A percentile compares a stretch with the other conserved stretches of the same genome.
These are phyloP conservation scores for Drosophila kikkawai DNA, from an alignment of 1,140 invertebrate species.

Conservation along the genomic window DNA sequence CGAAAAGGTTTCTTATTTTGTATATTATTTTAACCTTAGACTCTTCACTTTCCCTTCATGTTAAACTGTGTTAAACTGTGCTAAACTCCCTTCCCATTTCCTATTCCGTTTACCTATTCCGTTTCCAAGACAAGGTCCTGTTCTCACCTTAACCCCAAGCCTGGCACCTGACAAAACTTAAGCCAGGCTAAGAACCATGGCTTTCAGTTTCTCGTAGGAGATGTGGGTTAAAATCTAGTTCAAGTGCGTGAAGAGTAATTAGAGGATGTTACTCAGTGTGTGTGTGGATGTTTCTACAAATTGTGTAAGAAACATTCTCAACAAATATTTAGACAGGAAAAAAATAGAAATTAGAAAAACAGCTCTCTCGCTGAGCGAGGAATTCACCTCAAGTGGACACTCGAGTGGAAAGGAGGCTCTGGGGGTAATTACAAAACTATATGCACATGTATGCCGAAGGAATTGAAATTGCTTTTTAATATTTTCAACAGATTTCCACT, in stretches of 20 bases:
- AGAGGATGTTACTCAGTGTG: constrained; percentile 32
- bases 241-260: constrained; percentile 78
- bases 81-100: background rate
- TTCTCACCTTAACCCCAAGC: constrained; percentile 32
- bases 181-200: constrained; percentile 1
- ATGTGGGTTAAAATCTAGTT: constrained; percentile 60
- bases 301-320: constrained; percentile 29
- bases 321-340: constrained; percentile 67
- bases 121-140: constrained; percentile 49
- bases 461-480: constrained; percentile 75
- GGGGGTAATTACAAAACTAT: constrained; percentile 63
- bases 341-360: constrained; percentile 14
- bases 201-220: background rate
- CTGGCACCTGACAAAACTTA: constrained; percentile 10
- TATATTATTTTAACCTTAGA: background rate
- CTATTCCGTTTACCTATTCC: background rate
- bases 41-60: background rate
- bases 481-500: constrained; percentile 75
- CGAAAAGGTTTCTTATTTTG: background rate
- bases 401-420: constrained; percentile 14
- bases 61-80: background rate
- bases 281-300: constrained; percentile 7
- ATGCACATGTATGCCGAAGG: constrained; percentile 23
- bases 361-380: constrained; percentile 17
- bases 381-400: constrained; percentile 68